phyloP scores from a whole-genome alignment of 2,888 invertebrate genomes.

The Lithophane ornitopus region DNA sequence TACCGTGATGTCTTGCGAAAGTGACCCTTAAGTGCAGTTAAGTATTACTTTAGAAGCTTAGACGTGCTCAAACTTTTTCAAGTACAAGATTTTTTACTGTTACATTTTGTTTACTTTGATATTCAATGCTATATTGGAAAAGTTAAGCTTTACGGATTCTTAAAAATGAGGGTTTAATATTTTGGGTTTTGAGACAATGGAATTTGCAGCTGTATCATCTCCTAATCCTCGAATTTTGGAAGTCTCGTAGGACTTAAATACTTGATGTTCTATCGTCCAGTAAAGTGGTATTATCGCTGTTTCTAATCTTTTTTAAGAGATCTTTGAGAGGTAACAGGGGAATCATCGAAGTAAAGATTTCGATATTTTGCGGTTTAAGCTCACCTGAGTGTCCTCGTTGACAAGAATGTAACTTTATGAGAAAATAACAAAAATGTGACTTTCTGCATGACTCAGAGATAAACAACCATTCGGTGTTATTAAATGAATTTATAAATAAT shows the following conservation, averaged over 20 bases:
- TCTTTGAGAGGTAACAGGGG: neutral
- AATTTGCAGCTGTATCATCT: conserved; percentile 41
- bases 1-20: conserved; percentile 59
- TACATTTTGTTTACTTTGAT: conserved; percentile 67
- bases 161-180: conserved; percentile 27
- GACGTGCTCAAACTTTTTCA: conserved; percentile 70
- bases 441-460: too few species aligned
- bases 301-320: neutral
- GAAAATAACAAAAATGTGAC: neutral
- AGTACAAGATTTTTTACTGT: conserved; percentile 65
- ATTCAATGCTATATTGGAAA: conserved; percentile 61
- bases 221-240: conserved; percentile 40
- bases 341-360: neutral
- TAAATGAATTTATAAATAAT: too few species aligned
- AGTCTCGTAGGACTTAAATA: conserved; percentile 24
- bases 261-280: neutral
- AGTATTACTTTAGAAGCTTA: conserved; percentile 72
- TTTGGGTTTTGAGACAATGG: conserved; percentile 23
- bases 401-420: neutral
- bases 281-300: neutral
- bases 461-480: too few species aligned
- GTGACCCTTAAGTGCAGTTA: conserved; percentile 71
- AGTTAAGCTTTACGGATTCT: conserved; percentile 60
- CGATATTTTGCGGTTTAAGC: neutral
- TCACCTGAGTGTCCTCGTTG: neutral